Percentiles rank a stretch among this genome's conserved stretches.
Conservation (phyloP, 2,113 vertebrate genomes). For the Heterotilapia buettikoferi region DNA sequence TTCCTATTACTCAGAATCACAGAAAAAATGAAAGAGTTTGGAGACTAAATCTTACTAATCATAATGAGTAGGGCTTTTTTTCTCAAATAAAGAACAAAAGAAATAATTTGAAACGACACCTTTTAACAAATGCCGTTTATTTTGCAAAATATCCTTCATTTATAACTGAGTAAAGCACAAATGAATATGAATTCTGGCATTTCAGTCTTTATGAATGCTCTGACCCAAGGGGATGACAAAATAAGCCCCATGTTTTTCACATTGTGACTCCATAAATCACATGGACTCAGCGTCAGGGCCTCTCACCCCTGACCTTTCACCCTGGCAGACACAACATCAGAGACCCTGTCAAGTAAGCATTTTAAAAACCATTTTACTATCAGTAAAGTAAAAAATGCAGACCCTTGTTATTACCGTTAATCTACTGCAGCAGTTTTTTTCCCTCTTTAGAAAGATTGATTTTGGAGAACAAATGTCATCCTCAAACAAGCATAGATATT, state of each 20-base stretch:
- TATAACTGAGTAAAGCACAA: not conserved
- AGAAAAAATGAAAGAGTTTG: not conserved
- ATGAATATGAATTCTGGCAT: not conserved
- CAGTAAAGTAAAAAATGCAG: not conserved
- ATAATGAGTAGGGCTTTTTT: not conserved
- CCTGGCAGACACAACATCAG: constrained; percentile 29
- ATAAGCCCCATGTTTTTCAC: constrained; percentile 40
- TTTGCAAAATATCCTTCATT: fast-evolving
- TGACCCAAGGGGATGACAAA: not conserved
- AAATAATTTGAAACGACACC: fast-evolving
- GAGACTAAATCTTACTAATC: not conserved
- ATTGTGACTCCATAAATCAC: constrained; percentile 51
- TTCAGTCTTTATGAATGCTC: not conserved
- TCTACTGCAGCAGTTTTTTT: not conserved
- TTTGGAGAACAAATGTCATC: not conserved
- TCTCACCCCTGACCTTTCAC: constrained; percentile 39
- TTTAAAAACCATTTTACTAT: constrained; percentile 36
- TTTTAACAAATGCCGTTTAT: not conserved
- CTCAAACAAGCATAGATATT: fast-evolving
- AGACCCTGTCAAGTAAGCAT: constrained; percentile 19
- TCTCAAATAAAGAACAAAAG: not conserved
- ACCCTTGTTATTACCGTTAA: not conserved
- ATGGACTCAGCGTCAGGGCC: constrained; percentile 29
- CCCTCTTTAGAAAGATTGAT: not conserved
- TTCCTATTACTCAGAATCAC: not conserved